A percentile compares a stretch with the other conserved stretches of the same genome.
Conservation (phyloP, 1,140 invertebrate genomes). For the Charaxes varanes region DNA sequence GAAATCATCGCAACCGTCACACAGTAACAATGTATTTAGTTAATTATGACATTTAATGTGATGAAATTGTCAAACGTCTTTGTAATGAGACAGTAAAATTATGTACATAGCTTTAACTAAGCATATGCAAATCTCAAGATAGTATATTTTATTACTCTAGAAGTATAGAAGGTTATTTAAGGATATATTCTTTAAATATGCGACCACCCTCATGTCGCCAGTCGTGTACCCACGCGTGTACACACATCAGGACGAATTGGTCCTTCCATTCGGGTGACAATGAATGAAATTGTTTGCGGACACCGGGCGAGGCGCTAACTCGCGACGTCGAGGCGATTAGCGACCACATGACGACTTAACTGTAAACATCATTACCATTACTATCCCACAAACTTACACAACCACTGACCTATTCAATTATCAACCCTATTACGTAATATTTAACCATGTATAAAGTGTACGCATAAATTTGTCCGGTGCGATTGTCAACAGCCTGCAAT, state of each 20-base stretch:
- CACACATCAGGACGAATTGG: slow-evolving; percentile 33
- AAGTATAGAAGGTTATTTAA: too few relatives aligned
- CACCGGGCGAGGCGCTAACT: slow-evolving; percentile 69
- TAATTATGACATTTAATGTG: too few relatives aligned
- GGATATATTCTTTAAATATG: too few relatives aligned
- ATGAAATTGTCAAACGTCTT: too few relatives aligned
- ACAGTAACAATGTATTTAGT: too few relatives aligned
- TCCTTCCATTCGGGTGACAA: slow-evolving; percentile 59
- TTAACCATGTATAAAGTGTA: not conserved
- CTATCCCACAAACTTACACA: slow-evolving; percentile 14
- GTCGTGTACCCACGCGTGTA: slow-evolving; percentile 20
- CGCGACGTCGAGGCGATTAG: slow-evolving; percentile 61
- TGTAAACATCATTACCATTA: slow-evolving; percentile 70
- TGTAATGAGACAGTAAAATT: too few relatives aligned
- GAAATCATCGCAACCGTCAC: too few relatives aligned
- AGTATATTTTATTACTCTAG: too few relatives aligned
- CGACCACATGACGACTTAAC: slow-evolving; percentile 65
- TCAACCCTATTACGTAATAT: slow-evolving; percentile 15
- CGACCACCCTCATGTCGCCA: slow-evolving; percentile 23
- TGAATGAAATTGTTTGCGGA: slow-evolving; percentile 65
- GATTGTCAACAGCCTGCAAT: slow-evolving; percentile 54
- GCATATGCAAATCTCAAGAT: too few relatives aligned
- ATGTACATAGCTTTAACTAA: too few relatives aligned
- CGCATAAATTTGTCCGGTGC: slow-evolving; percentile 4
- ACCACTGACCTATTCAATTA: slow-evolving; percentile 3